These are phyloP conservation scores for Gallinago media DNA, from an alignment of 2,113 vertebrate genomes.

Conservation along the genomic window DNA sequence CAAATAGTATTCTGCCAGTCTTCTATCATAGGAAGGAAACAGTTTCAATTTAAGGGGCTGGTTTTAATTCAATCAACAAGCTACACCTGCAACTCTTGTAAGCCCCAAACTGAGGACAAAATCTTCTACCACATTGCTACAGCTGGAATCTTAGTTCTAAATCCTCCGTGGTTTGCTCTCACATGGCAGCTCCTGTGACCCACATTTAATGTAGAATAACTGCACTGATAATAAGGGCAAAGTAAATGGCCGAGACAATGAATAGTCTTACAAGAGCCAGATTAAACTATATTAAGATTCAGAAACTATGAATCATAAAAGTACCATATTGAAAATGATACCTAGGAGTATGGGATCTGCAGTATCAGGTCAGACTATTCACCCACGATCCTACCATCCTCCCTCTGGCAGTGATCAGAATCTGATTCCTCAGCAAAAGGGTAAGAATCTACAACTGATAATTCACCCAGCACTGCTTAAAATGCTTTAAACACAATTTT, in stretches of 20 bases:
- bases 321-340: background rate
- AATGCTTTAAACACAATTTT: background rate
- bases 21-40: accelerated
- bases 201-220: background rate
- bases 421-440: background rate
- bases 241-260: background rate
- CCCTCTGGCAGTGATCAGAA: background rate
- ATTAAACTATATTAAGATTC: background rate
- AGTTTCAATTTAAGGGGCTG: background rate
- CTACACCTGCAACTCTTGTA: background rate
- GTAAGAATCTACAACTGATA: background rate
- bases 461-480: background rate
- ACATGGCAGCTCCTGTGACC: background rate
- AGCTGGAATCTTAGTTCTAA: background rate
- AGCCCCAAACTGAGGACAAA: background rate
- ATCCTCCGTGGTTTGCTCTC: background rate
- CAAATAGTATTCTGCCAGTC: background rate
- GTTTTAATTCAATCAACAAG: background rate
- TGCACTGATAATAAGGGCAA: background rate
- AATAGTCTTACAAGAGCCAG: background rate
- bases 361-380: background rate
- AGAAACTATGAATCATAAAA: background rate
- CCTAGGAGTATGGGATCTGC: background rate
- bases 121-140: background rate
- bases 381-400: background rate